Evolutionary conservation across 2,797 vertebrate species (phyloP), one percentile per base, ranked within the genome.

Genomic region (Erithacus rubecula): DNA sequence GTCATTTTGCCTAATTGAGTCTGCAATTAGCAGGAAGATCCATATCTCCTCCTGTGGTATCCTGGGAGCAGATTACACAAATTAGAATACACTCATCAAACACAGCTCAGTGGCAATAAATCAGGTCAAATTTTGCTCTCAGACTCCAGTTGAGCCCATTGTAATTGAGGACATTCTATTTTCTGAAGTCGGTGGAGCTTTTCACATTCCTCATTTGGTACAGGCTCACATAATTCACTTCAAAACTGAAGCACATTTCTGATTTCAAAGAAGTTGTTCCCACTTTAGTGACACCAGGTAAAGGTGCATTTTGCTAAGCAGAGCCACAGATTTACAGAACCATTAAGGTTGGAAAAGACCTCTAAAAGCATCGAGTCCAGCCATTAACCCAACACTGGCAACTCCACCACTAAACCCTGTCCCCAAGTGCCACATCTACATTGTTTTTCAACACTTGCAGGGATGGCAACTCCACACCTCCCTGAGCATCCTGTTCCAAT

Each of bases 1-100:
- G 75, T 65, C 62, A 83, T 85, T 81, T 95, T 47, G 58, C 53
- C 36, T 89, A 78, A 88, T 46, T 81, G 51, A 88, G 58, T 55
- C 69, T 72, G 71, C 52, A 91, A 87, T 89, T 94, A 95, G 55
- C 74, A 76, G 51, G 69, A 92, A 90, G 62, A 94, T 88, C 53
- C 1, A 0, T 69, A 83, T 75, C 72, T 86, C 65, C 84, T 75
- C 79, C 82, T 55, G 53, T 34, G 83, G 47, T 87, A 79, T 68
- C 72, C 84, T 76, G 78, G 76, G 62, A 93, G 84, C 29, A 78
- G 65, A 76, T 63, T 81, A 85, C 36, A 52, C 23, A 34, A 32
- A 21, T 76, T 43, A 65, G 58, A 89, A 94, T 29, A 76, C 76
- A 72, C 43, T 65, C 80, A 85, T 47, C 56, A 87, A 89, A 89